Percentiles rank a stretch among this genome's conserved stretches.
phyloP scores from a whole-genome alignment of 2,113 vertebrate genomes.

The Puntigrus tetrazona region DNA sequence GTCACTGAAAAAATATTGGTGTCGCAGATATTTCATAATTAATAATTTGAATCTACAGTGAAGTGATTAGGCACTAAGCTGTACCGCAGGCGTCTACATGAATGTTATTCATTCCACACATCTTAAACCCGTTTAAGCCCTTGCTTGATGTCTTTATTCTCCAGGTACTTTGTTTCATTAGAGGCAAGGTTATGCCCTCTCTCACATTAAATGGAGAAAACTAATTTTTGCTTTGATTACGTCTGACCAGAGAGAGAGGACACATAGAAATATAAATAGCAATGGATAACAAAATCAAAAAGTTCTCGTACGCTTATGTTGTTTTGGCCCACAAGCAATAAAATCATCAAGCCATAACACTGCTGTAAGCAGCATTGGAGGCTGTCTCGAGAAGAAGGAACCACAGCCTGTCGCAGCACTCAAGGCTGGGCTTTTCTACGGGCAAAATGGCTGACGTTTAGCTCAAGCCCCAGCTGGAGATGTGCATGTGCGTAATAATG shows the following conservation, averaged over 20 bases:
- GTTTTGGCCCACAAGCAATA: conserved; percentile 78
- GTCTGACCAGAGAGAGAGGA: not conserved
- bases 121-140: not conserved
- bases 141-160: not conserved
- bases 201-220: conserved; percentile 13
- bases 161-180: not conserved
- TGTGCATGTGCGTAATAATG: conserved; percentile 24
- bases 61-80: too few species aligned
- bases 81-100: too few species aligned
- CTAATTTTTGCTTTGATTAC: too few species aligned
- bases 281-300: conserved; percentile 53
- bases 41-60: not conserved
- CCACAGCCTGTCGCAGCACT: conserved; percentile 62
- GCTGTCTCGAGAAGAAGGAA: conserved; percentile 73
- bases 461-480: conserved; percentile 13
- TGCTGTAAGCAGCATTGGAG: conserved; percentile 75
- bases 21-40: not conserved
- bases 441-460: conserved; percentile 63
- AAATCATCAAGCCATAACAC: conserved; percentile 75
- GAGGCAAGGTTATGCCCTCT: conserved; percentile 1
- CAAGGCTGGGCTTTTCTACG: conserved; percentile 61
- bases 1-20: not conserved
- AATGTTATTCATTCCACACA: not conserved
- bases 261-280: not conserved
- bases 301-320: conserved; percentile 59